These are phyloP conservation scores for Caenorhabditis auriculariae DNA, from an alignment of 2,888 invertebrate genomes.

Conservation along the genomic window DNA sequence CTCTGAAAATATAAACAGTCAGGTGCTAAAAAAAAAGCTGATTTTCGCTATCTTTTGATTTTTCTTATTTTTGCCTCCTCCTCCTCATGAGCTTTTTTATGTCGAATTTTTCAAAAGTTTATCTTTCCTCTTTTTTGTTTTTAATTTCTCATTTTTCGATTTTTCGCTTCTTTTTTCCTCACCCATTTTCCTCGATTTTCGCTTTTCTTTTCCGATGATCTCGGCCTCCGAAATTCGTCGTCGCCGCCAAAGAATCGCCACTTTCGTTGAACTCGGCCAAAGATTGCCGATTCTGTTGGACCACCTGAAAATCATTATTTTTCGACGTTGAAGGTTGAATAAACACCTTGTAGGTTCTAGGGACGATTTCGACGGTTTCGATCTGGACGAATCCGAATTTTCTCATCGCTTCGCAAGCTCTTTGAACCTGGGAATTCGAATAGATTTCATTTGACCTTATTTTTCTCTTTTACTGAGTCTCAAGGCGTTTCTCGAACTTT, in stretches of 20 bases:
- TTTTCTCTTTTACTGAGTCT: neutral
- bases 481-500: neutral
- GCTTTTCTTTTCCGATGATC: no score
- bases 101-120: no score
- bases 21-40: no score
- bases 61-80: no score
- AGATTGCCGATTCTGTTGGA: slow-evolving; percentile 22
- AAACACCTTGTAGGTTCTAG: slow-evolving; percentile 37
- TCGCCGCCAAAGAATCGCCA: slow-evolving; percentile 28
- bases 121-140: neutral
- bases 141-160: neutral
- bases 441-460: neutral
- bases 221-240: no score
- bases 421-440: slow-evolving; percentile 75
- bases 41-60: no score
- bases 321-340: neutral
- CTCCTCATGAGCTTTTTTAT: no score
- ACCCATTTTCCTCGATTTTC: no score
- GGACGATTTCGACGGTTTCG: slow-evolving; percentile 57
- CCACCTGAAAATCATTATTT: slow-evolving; percentile 7
- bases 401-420: slow-evolving; percentile 76
- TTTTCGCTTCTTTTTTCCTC: neutral
- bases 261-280: slow-evolving; percentile 35
- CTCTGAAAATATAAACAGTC: no score
- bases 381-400: slow-evolving; percentile 78